Conservation (phyloP, 2,888 invertebrate genomes). For the Aphidius colemani region DNA sequence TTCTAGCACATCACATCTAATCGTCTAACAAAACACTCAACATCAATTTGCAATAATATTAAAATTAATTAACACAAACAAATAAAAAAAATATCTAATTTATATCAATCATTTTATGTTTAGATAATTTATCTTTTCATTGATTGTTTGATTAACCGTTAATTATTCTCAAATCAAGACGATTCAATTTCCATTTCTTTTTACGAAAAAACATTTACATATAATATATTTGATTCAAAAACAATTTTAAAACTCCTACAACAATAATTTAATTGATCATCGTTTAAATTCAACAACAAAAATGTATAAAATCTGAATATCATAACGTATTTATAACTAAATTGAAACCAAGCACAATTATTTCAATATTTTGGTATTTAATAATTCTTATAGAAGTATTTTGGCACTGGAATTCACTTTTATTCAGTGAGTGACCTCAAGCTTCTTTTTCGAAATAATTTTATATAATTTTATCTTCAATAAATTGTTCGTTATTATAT, state of each 20-base stretch:
- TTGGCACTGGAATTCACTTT: conserved; percentile 52
- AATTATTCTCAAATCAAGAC: too few relatives aligned
- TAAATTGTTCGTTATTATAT: background rate
- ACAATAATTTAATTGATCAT: too few relatives aligned
- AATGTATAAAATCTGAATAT: conserved; percentile 56
- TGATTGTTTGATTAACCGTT: too few relatives aligned
- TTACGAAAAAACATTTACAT: background rate
- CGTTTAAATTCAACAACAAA: conserved; percentile 40
- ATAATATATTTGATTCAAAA: background rate
- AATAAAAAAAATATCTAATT: too few relatives aligned
- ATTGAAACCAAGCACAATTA: conserved; percentile 27
- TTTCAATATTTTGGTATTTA: too few relatives aligned
- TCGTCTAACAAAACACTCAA: too few relatives aligned
- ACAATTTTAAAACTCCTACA: background rate
- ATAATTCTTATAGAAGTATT: conserved; percentile 49
- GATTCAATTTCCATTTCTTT: background rate
- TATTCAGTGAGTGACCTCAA: conserved; percentile 5
- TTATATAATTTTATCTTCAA: conserved; percentile 25
- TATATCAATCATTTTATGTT: too few relatives aligned
- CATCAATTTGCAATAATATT: too few relatives aligned
- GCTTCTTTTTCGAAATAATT: conserved; percentile 34
- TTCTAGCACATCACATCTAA: too few relatives aligned
- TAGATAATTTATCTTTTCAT: too few relatives aligned
- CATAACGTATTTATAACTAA: conserved; percentile 43
- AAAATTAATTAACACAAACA: too few relatives aligned